Conservation (phyloP, 1,140 invertebrate genomes). For the Branchinecta lindahli region DNA sequence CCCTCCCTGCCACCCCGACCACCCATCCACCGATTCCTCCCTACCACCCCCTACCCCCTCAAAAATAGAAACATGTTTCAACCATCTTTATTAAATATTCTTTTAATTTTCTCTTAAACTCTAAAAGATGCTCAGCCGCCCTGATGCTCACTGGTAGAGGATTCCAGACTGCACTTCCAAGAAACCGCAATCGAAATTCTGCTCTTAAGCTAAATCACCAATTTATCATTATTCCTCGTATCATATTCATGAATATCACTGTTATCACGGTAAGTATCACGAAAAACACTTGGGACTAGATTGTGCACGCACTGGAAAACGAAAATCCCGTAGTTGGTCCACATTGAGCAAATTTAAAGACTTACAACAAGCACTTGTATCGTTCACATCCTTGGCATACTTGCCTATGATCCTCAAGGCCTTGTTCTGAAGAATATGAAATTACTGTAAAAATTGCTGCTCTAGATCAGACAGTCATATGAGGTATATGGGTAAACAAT, state of each 20-base stretch:
- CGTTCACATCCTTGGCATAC: too few species aligned
- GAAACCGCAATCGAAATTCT: constrained; percentile 8
- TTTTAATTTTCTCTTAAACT: too few species aligned
- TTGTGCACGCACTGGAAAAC: constrained; percentile 4
- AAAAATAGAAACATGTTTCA: background rate
- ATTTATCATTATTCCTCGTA: constrained; percentile 9
- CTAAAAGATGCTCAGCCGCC: too few species aligned
- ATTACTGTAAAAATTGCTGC: background rate
- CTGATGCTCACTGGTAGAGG: too few species aligned
- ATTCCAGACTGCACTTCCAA: constrained; percentile 5
- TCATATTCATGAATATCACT: too few species aligned
- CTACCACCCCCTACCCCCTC: background rate
- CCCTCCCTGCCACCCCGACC: background rate
- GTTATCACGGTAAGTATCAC: too few species aligned
- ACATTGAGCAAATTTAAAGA: constrained; percentile 6
- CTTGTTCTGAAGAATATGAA: constrained; percentile 5
- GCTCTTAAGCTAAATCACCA: constrained; percentile 5
- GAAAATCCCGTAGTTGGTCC: constrained; percentile 7
- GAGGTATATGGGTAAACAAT: constrained; percentile 9
- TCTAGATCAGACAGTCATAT: constrained; percentile 5
- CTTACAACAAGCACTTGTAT: constrained; percentile 4
- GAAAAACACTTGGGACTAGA: constrained; percentile 1
- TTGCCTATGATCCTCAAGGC: too few species aligned
- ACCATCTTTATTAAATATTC: background rate
- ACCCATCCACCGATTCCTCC: background rate